Base-by-base conservation (phyloP, 2,888 invertebrate genomes). In the Actias luna region DNA sequence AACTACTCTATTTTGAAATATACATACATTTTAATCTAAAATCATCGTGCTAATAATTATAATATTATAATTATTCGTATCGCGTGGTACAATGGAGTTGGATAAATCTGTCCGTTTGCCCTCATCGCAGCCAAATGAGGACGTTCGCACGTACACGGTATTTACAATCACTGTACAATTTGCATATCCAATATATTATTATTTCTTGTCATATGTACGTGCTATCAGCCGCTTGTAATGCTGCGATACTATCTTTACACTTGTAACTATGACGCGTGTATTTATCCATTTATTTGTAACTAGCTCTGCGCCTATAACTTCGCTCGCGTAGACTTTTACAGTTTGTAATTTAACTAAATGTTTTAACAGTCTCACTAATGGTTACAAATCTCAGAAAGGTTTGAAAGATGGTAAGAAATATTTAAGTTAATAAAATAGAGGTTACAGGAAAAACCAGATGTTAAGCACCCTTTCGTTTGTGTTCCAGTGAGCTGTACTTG, bases 181-280 rank as follows among this genome's bases (percentile, higher is more conserved):
- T 81, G 82, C 83, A 83, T 83, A 75, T 74, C 77, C 78, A 84
- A 83, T 82, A 78, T 79, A 76, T 82, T 82, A 76, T 82, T 82
- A 83, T 82, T 78, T 76, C 79, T 73, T 79, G 81, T 82, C 82
- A 78, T 76, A 79, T 77, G 69, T 74, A 72, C 67, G 25, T 63
- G 42, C 61, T 61, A 61, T 58, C 61, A 57, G 61, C 36, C 61
- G 55, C 42, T 61, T 57, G 58, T 61, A 57, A 61, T 61, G 39
- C 22, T 57, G 18, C 29, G 39, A 42, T 46, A 46, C 12, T 2
- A 46, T 46, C 46, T 46, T 46, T 42, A 42, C 18, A 42, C n/a
- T 42, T 1, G n/a, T 42, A 42, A 7, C n/a, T 18, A 42, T 42
- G 18, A 42, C 4, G n/a, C 18, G 18, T 42, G 42, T n/a, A 16